A percentile compares a stretch with the other conserved stretches of the same genome.
Conservation (phyloP, 1,140 invertebrate genomes). For the Gonioctena quinquepunctata region DNA sequence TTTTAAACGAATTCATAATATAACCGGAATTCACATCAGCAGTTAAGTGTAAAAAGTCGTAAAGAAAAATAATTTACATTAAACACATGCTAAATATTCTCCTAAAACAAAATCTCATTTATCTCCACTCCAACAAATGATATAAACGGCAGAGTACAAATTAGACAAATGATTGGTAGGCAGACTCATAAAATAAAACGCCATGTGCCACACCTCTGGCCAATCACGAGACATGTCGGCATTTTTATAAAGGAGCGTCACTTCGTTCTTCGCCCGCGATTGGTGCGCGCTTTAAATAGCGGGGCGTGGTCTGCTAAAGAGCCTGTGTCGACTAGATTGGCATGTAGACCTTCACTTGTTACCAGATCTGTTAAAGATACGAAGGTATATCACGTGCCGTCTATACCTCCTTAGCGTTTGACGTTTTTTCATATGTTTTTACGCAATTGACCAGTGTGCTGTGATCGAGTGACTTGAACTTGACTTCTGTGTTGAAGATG, state of each 20-base stretch:
- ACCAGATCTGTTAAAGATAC: conserved; percentile 51
- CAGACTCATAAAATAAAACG: conserved; percentile 23
- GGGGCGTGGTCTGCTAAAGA: conserved; percentile 37
- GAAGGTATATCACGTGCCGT: conserved; percentile 40
- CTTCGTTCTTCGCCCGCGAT: conserved; percentile 29
- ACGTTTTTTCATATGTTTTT: conserved; percentile 12
- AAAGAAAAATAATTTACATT: conserved; percentile 55
- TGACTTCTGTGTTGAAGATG: conserved; percentile 8
- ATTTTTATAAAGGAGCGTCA: conserved; percentile 35
- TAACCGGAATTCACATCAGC: conserved; percentile 44
- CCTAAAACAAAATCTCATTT: conserved; percentile 54
- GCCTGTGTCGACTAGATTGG: conserved; percentile 36
- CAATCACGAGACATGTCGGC: conserved; percentile 35
- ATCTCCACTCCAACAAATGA: conserved; percentile 51
- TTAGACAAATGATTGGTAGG: conserved; percentile 51
- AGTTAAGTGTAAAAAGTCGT: conserved; percentile 43
- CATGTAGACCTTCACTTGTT: conserved; percentile 48
- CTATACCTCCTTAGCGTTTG: conserved; percentile 10
- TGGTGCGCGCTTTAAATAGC: conserved; percentile 25
- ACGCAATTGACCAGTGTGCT: not conserved
- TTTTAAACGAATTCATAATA: conserved; percentile 36
- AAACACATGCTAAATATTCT: conserved; percentile 53
- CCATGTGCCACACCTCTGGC: conserved; percentile 27
- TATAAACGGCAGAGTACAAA: conserved; percentile 44
- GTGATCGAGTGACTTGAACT: conserved; percentile 10